Evolutionary conservation across 2,888 invertebrate genomes (phyloP).

Genomic region (Coecobrya sp.): DNA sequence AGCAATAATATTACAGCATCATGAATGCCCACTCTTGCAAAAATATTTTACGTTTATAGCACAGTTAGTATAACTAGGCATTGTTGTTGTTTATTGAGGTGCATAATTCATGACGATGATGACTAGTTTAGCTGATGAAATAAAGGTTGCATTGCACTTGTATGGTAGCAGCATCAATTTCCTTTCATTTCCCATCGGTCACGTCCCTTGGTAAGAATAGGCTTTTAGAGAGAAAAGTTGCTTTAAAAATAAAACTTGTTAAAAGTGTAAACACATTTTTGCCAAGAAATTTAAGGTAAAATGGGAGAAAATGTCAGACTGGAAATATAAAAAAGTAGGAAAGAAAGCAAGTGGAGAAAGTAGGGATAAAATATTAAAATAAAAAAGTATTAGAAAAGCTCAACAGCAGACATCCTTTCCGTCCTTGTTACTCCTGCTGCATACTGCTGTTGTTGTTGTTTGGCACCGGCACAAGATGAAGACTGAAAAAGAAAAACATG

Average conservation of each 20-base stretch:
- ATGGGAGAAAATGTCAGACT: neutral
- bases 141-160: neutral
- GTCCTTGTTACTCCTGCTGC: neutral
- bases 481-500: constrained; percentile 17
- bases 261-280: constrained; percentile 16
- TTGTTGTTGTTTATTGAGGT: no score
- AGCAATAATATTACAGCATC: neutral
- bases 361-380: neutral
- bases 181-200: constrained; percentile 17
- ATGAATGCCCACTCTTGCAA: neutral
- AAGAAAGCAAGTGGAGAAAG: neutral
- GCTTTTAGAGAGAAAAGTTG: neutral
- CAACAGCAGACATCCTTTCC: neutral
- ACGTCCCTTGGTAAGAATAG: constrained; percentile 1
- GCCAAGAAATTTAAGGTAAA: neutral
- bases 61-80: no score
- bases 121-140: neutral
- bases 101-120: constrained; percentile 1
- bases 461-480: constrained; percentile 31
- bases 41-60: no score
- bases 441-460: constrained; percentile 26
- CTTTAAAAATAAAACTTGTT: constrained; percentile 13
- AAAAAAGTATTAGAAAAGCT: neutral
- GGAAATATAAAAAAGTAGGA: neutral
- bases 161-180: neutral